Conservation (phyloP, 2,797 vertebrate species). For the Aulostomus chinensis region DNA sequence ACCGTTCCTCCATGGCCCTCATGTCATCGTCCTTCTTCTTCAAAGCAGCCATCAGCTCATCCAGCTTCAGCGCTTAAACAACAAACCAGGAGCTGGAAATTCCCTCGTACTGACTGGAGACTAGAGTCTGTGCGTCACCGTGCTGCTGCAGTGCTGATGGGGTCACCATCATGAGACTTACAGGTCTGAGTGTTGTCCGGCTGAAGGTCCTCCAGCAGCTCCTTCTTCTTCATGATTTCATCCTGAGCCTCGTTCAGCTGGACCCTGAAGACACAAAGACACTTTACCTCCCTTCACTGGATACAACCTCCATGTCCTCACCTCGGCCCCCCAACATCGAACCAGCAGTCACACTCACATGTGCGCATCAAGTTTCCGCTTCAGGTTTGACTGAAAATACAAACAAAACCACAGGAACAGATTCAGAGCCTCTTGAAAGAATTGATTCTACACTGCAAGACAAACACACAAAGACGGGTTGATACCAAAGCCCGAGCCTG, state of each 20-base stretch:
- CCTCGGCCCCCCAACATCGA: no score
- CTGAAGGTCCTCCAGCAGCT: conserved; percentile 93
- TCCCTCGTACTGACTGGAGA: no score
- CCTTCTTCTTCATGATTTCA: conserved; percentile 96
- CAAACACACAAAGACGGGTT: no score
- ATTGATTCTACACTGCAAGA: neutral
- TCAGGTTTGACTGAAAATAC: conserved; percentile 89
- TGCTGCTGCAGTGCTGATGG: no score
- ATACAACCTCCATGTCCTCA: neutral
- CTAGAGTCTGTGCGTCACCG: no score
- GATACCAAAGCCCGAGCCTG: no score
- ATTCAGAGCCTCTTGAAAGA: neutral
- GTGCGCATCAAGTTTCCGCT: conserved; percentile 93
- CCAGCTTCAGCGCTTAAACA: conserved; percentile 86
- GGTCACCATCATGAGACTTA: conserved; percentile 54
- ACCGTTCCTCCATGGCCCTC: conserved; percentile 98
- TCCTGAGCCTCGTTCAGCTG: conserved; percentile 95
- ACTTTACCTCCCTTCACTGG: conserved; percentile 15
- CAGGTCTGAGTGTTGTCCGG: conserved; percentile 90
- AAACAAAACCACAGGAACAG: neutral
- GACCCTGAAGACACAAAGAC: conserved; percentile 78
- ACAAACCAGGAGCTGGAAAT: neutral
- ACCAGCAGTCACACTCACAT: conserved; percentile 85
- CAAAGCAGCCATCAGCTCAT: conserved; percentile 91
- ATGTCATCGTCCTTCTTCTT: conserved; percentile 99